Conservation (phyloP, 2,888 invertebrate genomes). For the Agonum fuliginosum region DNA sequence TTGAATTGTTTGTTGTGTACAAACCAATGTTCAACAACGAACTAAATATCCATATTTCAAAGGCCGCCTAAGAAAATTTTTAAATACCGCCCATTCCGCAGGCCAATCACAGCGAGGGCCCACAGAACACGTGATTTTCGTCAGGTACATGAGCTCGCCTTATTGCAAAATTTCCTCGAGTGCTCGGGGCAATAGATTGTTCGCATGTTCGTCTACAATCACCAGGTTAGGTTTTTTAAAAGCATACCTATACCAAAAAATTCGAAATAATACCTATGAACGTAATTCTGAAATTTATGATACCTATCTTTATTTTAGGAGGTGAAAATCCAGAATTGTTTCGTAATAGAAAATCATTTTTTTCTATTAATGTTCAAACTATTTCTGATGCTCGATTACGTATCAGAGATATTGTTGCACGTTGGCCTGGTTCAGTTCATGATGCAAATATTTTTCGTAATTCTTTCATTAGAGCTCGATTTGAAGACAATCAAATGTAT, state of each 20-base stretch:
- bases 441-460: conserved; percentile 60
- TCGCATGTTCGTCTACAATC: conserved; percentile 1
- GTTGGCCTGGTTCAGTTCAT: conserved; percentile 66
- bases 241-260: conserved; percentile 12
- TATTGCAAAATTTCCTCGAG: conserved; percentile 51
- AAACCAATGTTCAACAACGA: no score
- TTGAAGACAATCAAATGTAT: conserved; percentile 38
- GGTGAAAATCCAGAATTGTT: conserved; percentile 64
- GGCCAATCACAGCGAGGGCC: no score
- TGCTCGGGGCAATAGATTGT: conserved; percentile 58
- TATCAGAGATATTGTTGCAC: conserved; percentile 64
- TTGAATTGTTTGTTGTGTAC: no score
- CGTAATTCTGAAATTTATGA: no score
- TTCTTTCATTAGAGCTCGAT: conserved; percentile 16
- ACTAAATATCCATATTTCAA: no score
- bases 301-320: conserved; percentile 49
- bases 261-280: conserved; percentile 35
- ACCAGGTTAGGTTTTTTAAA: neutral
- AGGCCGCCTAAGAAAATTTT: no score
- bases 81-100: no score
- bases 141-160: no score
- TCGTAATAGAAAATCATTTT: conserved; percentile 65
- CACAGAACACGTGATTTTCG: no score
- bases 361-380: conserved; percentile 65
- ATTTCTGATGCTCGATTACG: conserved; percentile 62